Percentiles rank a stretch among this genome's conserved stretches.
Evolutionary conservation across 2,888 invertebrate species (phyloP).

Genomic region (Temnothorax unifasciatus): DNA sequence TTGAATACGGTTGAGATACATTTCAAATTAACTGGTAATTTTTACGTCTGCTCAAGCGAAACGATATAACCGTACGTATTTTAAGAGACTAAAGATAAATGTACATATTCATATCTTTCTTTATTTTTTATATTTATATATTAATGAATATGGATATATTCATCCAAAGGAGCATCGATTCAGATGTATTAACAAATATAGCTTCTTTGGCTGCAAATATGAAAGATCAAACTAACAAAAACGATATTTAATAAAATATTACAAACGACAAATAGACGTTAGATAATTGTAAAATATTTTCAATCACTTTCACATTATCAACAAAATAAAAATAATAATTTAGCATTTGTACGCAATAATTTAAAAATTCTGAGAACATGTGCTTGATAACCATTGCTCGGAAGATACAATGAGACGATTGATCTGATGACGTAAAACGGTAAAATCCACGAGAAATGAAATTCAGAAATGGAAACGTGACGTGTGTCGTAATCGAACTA

Average conservation of each 20-base stretch:
- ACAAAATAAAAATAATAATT: not conserved
- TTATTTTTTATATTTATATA: not conserved
- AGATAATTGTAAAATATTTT: slow-evolving; percentile 3
- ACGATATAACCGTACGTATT: not conserved
- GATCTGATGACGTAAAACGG: not conserved
- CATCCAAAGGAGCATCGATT: not conserved
- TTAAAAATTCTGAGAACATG: slow-evolving; percentile 3
- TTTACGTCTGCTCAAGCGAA: not conserved
- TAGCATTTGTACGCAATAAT: not conserved
- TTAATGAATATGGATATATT: not conserved
- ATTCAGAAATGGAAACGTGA: not conserved
- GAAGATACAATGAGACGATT: not conserved
- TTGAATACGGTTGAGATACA: not conserved
- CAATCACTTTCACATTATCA: not conserved
- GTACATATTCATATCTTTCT: not conserved
- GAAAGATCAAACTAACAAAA: not conserved
- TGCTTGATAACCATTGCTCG: not conserved
- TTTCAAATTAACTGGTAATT: slow-evolving; percentile 18
- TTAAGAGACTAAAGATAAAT: not conserved
- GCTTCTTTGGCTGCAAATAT: not conserved
- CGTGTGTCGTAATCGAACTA: not conserved
- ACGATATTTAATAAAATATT: not conserved
- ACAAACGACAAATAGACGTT: not conserved
- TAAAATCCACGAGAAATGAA: not conserved
- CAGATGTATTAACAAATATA: not conserved